These are phyloP conservation scores for Dendrolimus kikuchii DNA, from an alignment of 1,140 invertebrate genomes.

Conservation along the genomic window DNA sequence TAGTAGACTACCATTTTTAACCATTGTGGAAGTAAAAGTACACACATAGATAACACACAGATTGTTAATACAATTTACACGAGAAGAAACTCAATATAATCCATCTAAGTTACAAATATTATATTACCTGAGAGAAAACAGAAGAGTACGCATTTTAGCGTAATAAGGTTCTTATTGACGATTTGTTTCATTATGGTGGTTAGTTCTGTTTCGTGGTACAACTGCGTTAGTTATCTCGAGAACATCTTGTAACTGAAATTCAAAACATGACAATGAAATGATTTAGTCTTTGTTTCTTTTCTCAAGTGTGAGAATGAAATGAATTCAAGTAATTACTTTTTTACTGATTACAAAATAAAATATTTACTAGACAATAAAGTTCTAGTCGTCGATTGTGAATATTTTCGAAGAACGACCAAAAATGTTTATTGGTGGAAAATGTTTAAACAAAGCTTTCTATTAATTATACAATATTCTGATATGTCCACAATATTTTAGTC, in stretches of 20 bases:
- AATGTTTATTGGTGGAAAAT: constrained; percentile 4
- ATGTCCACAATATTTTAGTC: too few relatives aligned
- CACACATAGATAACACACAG: neutral
- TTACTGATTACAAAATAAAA: neutral
- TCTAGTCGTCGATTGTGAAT: neutral
- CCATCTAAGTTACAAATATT: neutral
- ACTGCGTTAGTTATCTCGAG: constrained; percentile 13
- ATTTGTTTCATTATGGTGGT: constrained; percentile 28
- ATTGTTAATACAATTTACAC: too few relatives aligned
- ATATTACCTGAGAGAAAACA: constrained; percentile 62
- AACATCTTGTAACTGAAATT: constrained; percentile 44
- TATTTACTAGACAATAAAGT: neutral
- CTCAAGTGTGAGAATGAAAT: too few relatives aligned
- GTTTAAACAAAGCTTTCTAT: constrained; percentile 12
- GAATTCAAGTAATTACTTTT: too few relatives aligned
- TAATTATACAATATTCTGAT: neutral
- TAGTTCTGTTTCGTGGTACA: neutral
- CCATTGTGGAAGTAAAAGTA: neutral
- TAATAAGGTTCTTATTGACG: constrained; percentile 64
- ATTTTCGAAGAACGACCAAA: too few relatives aligned
- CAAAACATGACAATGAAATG: neutral
- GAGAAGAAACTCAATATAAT: neutral
- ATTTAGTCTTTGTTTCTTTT: neutral
- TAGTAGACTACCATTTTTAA: too few relatives aligned
- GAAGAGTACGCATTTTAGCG: constrained; percentile 69